Conservation (phyloP, 1,140 invertebrate species). For the Eumeta japonica region DNA sequence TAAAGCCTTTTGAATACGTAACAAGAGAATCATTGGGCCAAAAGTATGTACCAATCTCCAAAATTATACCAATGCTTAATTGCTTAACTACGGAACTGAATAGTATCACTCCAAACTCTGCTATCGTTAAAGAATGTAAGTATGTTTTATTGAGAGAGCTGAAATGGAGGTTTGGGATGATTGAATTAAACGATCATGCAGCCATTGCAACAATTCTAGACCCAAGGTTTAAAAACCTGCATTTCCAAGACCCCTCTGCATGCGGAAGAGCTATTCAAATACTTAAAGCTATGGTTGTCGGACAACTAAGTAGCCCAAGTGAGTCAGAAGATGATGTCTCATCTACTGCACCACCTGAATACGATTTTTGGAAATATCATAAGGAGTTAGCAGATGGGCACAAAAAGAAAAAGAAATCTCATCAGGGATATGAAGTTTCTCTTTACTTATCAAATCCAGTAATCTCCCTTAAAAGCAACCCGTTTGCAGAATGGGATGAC, state of each 20-base stretch:
- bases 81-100: constrained; percentile 17
- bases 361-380: constrained; percentile 17
- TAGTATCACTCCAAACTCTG: constrained; percentile 14
- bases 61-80: constrained; percentile 19
- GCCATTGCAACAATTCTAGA: too few relatives aligned
- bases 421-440: constrained; percentile 18
- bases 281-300: constrained; percentile 7
- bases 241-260: constrained; percentile 12
- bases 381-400: constrained; percentile 15
- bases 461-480: constrained; percentile 11
- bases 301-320: constrained; percentile 6
- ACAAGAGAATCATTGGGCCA: constrained; percentile 16
- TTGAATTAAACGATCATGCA: too few relatives aligned
- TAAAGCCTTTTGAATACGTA: too few relatives aligned
- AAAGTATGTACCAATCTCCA: constrained; percentile 16
- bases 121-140: constrained; percentile 11
- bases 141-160: too few relatives aligned
- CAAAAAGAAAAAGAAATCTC: constrained; percentile 18
- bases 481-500: constrained; percentile 16
- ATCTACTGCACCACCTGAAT: background rate
- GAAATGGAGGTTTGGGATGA: too few relatives aligned
- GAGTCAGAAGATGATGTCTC: background rate
- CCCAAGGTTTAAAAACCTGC: constrained; percentile 14
- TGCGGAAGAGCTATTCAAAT: constrained; percentile 8
- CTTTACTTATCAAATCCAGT: constrained; percentile 18